phyloP scores from a whole-genome alignment of 1,140 invertebrate genomes.

The Lutraria rhynchaena region DNA sequence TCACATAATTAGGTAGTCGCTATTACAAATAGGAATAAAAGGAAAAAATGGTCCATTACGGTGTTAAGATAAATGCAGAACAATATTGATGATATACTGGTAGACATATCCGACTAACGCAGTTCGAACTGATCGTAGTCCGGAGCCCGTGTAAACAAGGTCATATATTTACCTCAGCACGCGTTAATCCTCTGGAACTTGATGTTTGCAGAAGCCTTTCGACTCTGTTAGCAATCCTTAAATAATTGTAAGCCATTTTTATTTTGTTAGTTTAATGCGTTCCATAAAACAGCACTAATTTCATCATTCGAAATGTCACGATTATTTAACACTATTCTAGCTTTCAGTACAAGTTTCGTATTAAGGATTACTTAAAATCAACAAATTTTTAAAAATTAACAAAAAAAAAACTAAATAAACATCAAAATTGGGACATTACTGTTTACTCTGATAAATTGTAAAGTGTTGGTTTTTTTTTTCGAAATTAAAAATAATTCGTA shows the following conservation, averaged over 20 bases:
- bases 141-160: neutral
- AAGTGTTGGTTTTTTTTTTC: too few relatives aligned
- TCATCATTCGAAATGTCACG: conserved; percentile 21
- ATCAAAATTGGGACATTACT: too few relatives aligned
- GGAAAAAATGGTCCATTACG: neutral
- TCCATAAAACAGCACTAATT: neutral
- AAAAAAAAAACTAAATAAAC: too few relatives aligned
- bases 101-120: neutral
- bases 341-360: neutral
- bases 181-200: neutral
- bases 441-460: too few relatives aligned
- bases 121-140: too few relatives aligned
- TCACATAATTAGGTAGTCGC: neutral
- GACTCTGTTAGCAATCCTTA: conserved; percentile 14
- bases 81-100: neutral
- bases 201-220: conserved; percentile 26
- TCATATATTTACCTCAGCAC: conserved; percentile 17
- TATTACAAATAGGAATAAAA: neutral
- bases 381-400: too few relatives aligned
- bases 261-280: neutral
- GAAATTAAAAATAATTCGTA: too few relatives aligned
- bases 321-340: conserved; percentile 23
- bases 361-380: too few relatives aligned
- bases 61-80: neutral
- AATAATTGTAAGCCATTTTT: conserved; percentile 34